phyloP scores from a whole-genome alignment of 2,888 invertebrate species.

The Agriopis aurantiaria region DNA sequence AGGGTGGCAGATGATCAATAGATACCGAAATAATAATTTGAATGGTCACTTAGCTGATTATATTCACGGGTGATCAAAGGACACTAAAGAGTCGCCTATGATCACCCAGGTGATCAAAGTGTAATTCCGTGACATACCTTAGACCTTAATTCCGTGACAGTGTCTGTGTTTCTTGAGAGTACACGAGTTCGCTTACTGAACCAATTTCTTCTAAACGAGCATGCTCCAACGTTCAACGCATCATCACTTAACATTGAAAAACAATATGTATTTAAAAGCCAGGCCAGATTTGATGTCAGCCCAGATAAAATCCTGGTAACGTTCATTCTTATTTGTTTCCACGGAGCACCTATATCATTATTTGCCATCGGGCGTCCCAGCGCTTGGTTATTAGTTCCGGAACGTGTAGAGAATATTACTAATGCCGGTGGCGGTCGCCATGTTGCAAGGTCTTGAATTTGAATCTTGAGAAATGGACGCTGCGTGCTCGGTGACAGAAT shows the following conservation, averaged over 20 bases:
- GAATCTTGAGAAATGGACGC: constrained; percentile 45
- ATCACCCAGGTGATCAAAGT: too few relatives aligned
- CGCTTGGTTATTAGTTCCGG: constrained; percentile 49
- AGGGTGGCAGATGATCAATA: too few relatives aligned
- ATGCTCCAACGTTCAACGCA: too few relatives aligned
- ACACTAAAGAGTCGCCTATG: too few relatives aligned
- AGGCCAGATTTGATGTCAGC: background rate
- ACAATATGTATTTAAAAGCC: background rate
- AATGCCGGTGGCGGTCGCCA: constrained; percentile 40
- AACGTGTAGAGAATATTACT: constrained; percentile 52
- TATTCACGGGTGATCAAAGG: too few relatives aligned
- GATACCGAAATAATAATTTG: too few relatives aligned
- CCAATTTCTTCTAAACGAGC: too few relatives aligned
- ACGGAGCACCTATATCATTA: constrained; percentile 40
- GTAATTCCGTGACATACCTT: too few relatives aligned
- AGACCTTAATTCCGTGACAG: too few relatives aligned
- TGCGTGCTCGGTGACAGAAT: constrained; percentile 20
- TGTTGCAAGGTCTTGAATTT: constrained; percentile 49
- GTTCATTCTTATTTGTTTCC: constrained; percentile 24
- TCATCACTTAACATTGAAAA: background rate
- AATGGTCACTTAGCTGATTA: too few relatives aligned
- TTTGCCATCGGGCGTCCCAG: constrained; percentile 39
- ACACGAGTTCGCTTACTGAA: too few relatives aligned
- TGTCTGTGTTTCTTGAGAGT: too few relatives aligned
- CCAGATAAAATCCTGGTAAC: constrained; percentile 7